These are phyloP conservation scores for Pterocles gutturalis DNA, from an alignment of 2,113 vertebrate genomes.

Conservation along the genomic window DNA sequence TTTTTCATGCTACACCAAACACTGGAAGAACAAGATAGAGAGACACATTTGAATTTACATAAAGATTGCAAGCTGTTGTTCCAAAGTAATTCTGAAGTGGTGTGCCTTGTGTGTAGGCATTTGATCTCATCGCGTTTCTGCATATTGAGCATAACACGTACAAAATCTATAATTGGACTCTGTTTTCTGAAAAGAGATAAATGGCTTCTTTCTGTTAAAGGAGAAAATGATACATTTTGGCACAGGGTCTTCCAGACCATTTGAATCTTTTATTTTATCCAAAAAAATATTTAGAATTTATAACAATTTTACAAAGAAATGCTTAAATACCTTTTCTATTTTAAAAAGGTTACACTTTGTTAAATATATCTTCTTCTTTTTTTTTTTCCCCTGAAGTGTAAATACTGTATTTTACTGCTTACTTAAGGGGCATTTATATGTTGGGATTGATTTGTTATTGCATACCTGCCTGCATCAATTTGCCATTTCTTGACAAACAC, in stretches of 20 bases:
- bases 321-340: not conserved
- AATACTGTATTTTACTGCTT: not conserved
- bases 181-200: conserved; percentile 79
- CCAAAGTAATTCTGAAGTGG: conserved; percentile 76
- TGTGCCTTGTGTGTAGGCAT: conserved; percentile 73
- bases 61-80: conserved; percentile 84
- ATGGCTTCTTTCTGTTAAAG: conserved; percentile 49
- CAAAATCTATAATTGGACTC: conserved; percentile 87
- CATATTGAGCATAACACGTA: conserved; percentile 78
- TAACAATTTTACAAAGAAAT: not conserved
- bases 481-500: not conserved
- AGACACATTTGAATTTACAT: conserved; percentile 73
- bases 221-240: conserved; percentile 8
- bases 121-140: conserved; percentile 75
- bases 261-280: not conserved
- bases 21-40: conserved; percentile 59
- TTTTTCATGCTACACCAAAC: conserved; percentile 66
- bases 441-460: not conserved
- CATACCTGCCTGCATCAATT: not conserved
- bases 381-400: rapidly evolving
- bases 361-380: not conserved
- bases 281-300: not conserved
- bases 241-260: not conserved
- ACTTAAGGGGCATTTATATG: not conserved
- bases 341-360: not conserved